Evolutionary conservation across 35 echinoderm and acorn worm genomes (phyloP).

Genomic region (Heliocidaris erythrogramma): DNA sequence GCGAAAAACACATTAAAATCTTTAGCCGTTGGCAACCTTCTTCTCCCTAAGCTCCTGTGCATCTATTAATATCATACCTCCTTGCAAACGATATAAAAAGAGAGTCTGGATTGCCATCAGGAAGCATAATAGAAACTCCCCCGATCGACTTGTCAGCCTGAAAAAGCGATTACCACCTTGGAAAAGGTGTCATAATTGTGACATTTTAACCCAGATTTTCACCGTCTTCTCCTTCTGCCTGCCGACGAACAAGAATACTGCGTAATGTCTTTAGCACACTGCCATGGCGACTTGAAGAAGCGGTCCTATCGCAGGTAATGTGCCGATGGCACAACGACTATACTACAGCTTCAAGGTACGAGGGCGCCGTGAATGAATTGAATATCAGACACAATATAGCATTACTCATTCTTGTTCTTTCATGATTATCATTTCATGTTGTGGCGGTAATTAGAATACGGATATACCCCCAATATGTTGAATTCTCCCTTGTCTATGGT

Average conservation of each 20-base stretch:
- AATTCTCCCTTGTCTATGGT: no score
- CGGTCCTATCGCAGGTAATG: not conserved
- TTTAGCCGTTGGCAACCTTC: not conserved
- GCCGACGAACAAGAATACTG: not conserved
- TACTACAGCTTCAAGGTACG: not conserved
- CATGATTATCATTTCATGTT: not conserved
- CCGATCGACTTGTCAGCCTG: not conserved
- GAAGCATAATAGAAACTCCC: constrained; percentile 9
- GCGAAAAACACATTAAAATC: not conserved
- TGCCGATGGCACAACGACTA: not conserved
- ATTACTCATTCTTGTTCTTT: not conserved
- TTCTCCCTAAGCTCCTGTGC: not conserved
- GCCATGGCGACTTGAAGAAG: not conserved
- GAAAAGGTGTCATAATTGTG: constrained; percentile 39
- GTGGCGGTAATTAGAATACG: not conserved
- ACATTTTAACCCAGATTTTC: constrained; percentile 43
- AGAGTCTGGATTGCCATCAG: not conserved
- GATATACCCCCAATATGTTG: no score
- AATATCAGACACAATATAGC: not conserved
- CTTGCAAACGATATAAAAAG: not conserved
- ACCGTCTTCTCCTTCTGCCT: not conserved
- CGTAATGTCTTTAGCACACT: constrained; percentile 27
- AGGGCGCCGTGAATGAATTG: not conserved
- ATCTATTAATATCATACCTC: constrained; percentile 13
- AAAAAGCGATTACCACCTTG: constrained; percentile 42